These are phyloP conservation scores for Lagopus leucura DNA, from an alignment of 2,113 vertebrate genomes.

Conservation along the genomic window DNA sequence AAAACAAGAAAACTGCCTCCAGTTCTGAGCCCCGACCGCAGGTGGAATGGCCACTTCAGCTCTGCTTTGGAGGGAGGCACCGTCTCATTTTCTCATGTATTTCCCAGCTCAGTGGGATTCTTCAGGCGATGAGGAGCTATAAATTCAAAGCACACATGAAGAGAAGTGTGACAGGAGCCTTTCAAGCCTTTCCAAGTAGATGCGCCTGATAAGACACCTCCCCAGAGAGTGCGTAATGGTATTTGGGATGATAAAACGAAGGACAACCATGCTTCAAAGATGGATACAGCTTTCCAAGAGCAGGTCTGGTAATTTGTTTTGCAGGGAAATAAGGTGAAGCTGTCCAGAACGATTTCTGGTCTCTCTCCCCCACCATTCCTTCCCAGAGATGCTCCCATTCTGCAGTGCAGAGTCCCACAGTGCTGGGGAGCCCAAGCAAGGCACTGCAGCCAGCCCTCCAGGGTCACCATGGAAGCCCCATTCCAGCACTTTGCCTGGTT, in stretches of 20 bases:
- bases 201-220: conserved; percentile 56
- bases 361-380: neutral
- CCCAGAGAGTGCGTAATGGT: conserved; percentile 22
- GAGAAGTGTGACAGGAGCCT: neutral
- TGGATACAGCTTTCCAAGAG: conserved; percentile 2
- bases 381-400: neutral
- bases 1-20: neutral
- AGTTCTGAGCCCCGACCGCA: neutral
- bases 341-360: conserved; percentile 43
- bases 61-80: neutral
- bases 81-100: neutral
- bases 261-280: conserved; percentile 50
- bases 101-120: neutral
- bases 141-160: neutral
- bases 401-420: neutral
- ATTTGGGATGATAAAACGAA: conserved; percentile 43
- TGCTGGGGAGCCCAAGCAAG: neutral
- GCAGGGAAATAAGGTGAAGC: conserved; percentile 18
- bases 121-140: neutral
- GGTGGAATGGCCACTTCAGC: neutral
- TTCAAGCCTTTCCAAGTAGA: conserved; percentile 71
- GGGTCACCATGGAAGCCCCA: neutral
- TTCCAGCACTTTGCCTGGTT: neutral
- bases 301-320: conserved; percentile 41
- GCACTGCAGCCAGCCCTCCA: neutral